These are phyloP conservation scores for Helleia helle DNA, from an alignment of 2,888 invertebrate species.

Conservation along the genomic window DNA sequence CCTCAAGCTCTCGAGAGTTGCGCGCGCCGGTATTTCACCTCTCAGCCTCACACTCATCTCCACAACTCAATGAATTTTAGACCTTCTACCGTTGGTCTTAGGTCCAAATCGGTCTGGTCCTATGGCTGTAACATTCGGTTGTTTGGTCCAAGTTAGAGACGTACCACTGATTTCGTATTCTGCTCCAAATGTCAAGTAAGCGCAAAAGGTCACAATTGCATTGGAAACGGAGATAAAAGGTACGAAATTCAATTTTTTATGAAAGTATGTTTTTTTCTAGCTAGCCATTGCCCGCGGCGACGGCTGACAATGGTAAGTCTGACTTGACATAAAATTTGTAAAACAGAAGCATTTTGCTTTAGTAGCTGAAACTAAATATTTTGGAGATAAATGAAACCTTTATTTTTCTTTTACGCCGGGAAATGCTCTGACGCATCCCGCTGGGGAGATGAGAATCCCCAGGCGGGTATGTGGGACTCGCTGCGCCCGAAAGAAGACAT, in stretches of 20 bases:
- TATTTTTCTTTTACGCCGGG: no score
- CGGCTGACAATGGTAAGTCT: no score
- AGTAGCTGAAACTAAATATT: no score
- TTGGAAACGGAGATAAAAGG: conserved; percentile 1
- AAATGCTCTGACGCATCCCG: no score
- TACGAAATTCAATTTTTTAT: not conserved
- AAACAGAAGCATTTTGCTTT: no score
- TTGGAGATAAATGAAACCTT: no score
- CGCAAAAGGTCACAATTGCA: conserved; percentile 17
- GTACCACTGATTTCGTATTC: conserved; percentile 15
- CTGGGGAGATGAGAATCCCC: no score
- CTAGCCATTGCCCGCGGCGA: no score
- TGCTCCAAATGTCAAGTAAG: conserved; percentile 19
- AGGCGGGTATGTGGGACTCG: no score
- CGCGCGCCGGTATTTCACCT: conserved; percentile 54
- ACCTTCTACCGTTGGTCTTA: conserved; percentile 24
- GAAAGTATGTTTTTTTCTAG: not conserved
- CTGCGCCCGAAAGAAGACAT: no score
- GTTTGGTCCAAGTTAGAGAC: conserved; percentile 26
- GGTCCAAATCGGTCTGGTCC: conserved; percentile 19
- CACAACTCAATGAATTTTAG: conserved; percentile 24
- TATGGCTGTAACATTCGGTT: conserved; percentile 19
- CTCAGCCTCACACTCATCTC: conserved; percentile 43
- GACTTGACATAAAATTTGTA: no score
- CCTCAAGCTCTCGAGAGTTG: conserved; percentile 41